Base-by-base conservation (phyloP, 2,888 invertebrate genomes). In the Caenorhabditis virilis region DNA sequence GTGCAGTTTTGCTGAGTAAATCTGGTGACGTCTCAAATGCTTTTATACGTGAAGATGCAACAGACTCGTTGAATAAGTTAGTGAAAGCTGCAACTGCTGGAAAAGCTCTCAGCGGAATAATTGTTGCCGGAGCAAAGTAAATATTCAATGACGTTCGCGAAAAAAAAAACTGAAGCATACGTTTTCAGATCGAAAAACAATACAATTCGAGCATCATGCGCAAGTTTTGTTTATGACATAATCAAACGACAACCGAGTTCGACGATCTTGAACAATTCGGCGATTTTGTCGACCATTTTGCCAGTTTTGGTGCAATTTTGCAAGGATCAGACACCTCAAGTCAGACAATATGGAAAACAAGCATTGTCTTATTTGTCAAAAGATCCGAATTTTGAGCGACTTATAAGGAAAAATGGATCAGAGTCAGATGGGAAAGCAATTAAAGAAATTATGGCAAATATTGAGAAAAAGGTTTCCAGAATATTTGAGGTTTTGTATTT, bases 21-120 rank as follows among this genome's bases (percentile, higher is more conserved):
- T 52, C 77, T 2, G 78, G 78, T 48, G 93, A 93, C 0, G 95
- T 97, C 82, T 94, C 93, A 7, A 95, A 94, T 85, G 89, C 90
- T 76, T 95, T 97, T 84, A 88, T 97, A 49, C 88, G 94, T 22
- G 91, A 91, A 33, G 95, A 95, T 84, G 91, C 93, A 2, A 89
- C 90, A 57, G 87, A 88, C 11, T 91, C 94, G 1, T 85, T 97
- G 39, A 90, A 90, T 77, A 87, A 88, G 15, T 90, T 97, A 88
- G 89, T 92, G 58, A 89, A 91, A 57, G 88, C 90, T 62, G 87
- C 91, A 18, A 88, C 89, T 26, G 88, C 90, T 33, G 83, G 82
- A 36, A 80, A 84, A 55, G 83, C 84, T 2, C 74, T 86, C 30
- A 57, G 79, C 39, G 84, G 84, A 30, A 77, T 86, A 23, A 82